Evolutionary conservation across 2,113 vertebrate species (phyloP), one percentile per base, ranked within the genome.

Genomic region (Nymphicus hollandicus): DNA sequence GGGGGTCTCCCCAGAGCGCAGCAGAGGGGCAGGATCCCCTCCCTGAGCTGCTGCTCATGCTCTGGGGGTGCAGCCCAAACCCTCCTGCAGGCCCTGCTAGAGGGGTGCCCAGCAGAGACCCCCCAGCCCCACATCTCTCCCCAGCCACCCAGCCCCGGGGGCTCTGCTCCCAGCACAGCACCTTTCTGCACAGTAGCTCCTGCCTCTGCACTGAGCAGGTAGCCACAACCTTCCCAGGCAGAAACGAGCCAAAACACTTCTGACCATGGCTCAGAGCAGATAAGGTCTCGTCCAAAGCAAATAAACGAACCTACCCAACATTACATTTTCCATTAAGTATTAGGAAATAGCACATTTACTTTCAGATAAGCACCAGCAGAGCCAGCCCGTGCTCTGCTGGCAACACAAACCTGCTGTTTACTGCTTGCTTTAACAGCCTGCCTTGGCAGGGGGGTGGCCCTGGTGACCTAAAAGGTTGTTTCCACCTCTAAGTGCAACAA

Each of bases 271-370:
- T 68, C 10, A 6, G 83, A 78, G n/a, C 47, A 94, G 95, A 96
- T 94, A 96, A 96, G 88, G 84, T 44, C 87, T 77, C 0, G 2
- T 93, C 94, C 97, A 97, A 97, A 97, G 81, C 89, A 96, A 97
- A 97, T 4, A 96, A 3, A 76, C 4, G 4, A 79, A 71, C 43
- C 73, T 90, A 50, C 76, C 90, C 93, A 90, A 74, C 64, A 88
- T 95, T 90, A 84, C 93, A 68, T 73, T 50, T 64, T 52, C 77
- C 90, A 92, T 78, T 46, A 89, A 70, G 41, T 13, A 44, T 89
- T 71, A 90, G 97, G 95, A 96, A 96, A 81, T 28, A 50, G 74
- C 9, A 6, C 82, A 33, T 85, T 93, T 61, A 61, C 72, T 46
- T 61, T 50, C 73, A 95, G 97, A 93, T 87, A 94, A 96, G 92